Evolutionary conservation across 92 coral and sea anemone species (phyloP).

Genomic region (Siderastrea radians): DNA sequence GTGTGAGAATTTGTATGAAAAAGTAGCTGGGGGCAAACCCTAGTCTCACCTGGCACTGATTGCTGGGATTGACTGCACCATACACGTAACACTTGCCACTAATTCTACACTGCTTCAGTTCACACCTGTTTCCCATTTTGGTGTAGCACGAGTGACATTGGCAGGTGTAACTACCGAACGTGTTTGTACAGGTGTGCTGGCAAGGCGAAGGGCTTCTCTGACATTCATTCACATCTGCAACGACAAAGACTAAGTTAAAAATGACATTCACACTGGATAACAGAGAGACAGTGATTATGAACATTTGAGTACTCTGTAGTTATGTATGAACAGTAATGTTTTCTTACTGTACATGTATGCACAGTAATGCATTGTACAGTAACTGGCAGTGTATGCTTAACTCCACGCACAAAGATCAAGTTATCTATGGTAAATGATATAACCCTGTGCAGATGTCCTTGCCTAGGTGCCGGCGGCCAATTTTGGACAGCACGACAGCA

Average conservation of each 20-base stretch:
- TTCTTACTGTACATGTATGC: too few species aligned
- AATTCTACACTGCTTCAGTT: slow-evolving; percentile 78
- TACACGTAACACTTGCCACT: slow-evolving; percentile 64
- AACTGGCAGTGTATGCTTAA: too few species aligned
- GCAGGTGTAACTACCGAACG: slow-evolving; percentile 87
- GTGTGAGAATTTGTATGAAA: background rate
- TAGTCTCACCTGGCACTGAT: slow-evolving; percentile 79
- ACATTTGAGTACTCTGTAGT: too few species aligned
- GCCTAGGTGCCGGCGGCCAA: too few species aligned
- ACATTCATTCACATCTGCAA: slow-evolving; percentile 85
- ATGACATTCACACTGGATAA: background rate
- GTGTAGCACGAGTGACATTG: slow-evolving; percentile 82
- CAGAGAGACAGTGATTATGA: background rate
- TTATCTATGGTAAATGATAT: too few species aligned
- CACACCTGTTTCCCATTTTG: slow-evolving; percentile 75
- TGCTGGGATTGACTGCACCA: slow-evolving; percentile 70
- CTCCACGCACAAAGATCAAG: too few species aligned
- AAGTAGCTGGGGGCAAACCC: too few species aligned
- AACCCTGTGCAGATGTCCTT: too few species aligned
- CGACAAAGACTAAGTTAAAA: background rate
- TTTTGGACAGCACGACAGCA: too few species aligned
- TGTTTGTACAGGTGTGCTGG: slow-evolving; percentile 81
- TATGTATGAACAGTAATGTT: too few species aligned
- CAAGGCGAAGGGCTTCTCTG: slow-evolving; percentile 49
- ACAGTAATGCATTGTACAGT: too few species aligned